These are phyloP conservation scores for Odontothrips loti DNA, from an alignment of 2,888 invertebrate species.

Conservation along the genomic window DNA sequence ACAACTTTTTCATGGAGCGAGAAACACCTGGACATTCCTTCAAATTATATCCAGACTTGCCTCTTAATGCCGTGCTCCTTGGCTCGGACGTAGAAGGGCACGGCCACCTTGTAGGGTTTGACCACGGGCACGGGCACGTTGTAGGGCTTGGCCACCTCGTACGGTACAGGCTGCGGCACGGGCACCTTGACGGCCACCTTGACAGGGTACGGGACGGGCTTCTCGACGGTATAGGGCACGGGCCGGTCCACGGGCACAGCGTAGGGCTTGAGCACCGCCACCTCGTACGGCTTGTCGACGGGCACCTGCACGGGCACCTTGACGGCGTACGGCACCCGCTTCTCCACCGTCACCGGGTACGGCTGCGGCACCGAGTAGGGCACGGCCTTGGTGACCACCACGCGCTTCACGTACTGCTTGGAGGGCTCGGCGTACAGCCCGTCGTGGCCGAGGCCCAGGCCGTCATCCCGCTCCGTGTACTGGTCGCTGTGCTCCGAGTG, in stretches of 20 bases:
- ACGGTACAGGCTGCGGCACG: neutral
- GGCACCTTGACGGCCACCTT: conserved; percentile 36
- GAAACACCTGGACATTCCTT: no score
- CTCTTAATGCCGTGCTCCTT: conserved; percentile 5
- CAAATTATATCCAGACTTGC: neutral
- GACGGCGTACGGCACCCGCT: conserved; percentile 41
- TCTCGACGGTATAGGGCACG: conserved; percentile 42
- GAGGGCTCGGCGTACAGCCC: neutral
- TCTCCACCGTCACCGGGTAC: conserved; percentile 41
- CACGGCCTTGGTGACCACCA: conserved; percentile 40
- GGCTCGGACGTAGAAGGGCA: neutral
- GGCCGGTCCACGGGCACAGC: conserved; percentile 41
- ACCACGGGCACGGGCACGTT: conserved; percentile 4
- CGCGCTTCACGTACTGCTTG: conserved; percentile 32
- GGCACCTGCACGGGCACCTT: conserved; percentile 41
- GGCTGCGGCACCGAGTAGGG: conserved; percentile 41
- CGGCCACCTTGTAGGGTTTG: conserved; percentile 19
- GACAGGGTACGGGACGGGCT: conserved; percentile 46
- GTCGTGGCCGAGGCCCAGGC: neutral
- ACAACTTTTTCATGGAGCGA: neutral
- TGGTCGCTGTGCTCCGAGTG: conserved; percentile 10
- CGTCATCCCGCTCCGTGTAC: neutral
- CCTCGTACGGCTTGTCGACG: conserved; percentile 41
- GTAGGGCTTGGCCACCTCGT: conserved; percentile 19
- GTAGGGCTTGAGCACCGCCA: conserved; percentile 41